Base-by-base conservation (phyloP, 2,888 invertebrate species). In the Aphodius sticticus region DNA sequence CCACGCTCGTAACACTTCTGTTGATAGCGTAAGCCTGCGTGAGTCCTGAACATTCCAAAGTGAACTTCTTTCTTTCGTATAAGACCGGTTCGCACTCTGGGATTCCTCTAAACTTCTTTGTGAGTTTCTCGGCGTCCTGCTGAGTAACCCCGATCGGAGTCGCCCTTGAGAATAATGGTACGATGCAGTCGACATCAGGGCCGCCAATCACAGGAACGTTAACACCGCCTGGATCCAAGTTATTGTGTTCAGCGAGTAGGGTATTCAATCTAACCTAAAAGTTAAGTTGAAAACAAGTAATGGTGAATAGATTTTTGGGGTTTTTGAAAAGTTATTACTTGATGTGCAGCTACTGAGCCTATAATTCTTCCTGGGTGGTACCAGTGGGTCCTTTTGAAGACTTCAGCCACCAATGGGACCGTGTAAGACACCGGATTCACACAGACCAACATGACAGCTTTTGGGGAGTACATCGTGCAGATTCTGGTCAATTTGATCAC, bases 171-270 rank as follows among this genome's bases (percentile, higher is more conserved):
- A 93, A 91, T 38, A 94, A 87, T 0, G 94, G 94, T 77, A 94
- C 91, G 81, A 93, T 92, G 69, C 93, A 92, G 80, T 92, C 91
- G 26, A 92, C 91, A 81, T 93, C 92, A 86, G 93, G 93, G 9
- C 94, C 94, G 76, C 94, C 94, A 37, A 89, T 79, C 2, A 94
- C 91, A 0, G 94, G 94, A n/a, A 93, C 91, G 84, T 91, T 91
- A 6, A 93, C 91, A 79, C 90, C 87, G 69, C 89, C 85, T 1
- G 93, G 93, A 85, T 93, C 91, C 78, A 93, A 84, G 71, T 90
- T 90, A 89, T 92, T 87, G 36, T 91, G 90, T 82, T 92, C 91
- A 16, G 93, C 92, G 71, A 93, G 89, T 84, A 94, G 91, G 16
- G 93, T 90, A 86, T 93, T 93, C 0, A 93, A 90, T 84, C 93